Percentiles rank a stretch among this genome's conserved stretches.
phyloP scores from a whole-genome alignment of 1,140 invertebrate genomes.

The Hyles vespertilio region DNA sequence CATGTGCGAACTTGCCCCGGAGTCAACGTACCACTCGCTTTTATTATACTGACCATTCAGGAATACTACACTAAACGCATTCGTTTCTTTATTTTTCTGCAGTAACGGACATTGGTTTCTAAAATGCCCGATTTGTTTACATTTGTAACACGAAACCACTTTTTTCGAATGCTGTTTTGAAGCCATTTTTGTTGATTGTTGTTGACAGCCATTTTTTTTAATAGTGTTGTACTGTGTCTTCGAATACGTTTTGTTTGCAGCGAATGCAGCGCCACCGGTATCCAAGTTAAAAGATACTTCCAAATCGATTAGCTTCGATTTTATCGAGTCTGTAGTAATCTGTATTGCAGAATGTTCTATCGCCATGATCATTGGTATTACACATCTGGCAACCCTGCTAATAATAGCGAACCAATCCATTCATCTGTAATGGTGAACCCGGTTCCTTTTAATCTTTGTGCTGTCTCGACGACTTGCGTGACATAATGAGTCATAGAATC shows the following conservation, averaged over 20 bases:
- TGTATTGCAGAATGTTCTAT: constrained; percentile 2
- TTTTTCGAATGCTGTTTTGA: background rate
- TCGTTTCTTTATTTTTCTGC: background rate
- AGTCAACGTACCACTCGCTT: constrained; percentile 1
- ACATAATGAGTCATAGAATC: constrained; percentile 22
- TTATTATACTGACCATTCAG: too few species aligned
- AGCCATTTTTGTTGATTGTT: too few species aligned
- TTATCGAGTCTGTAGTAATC: constrained; percentile 2
- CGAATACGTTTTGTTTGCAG: too few species aligned
- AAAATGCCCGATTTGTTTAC: constrained; percentile 20
- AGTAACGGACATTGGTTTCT: constrained; percentile 9
- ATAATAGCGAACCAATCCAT: constrained; percentile 40
- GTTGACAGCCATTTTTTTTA: too few species aligned
- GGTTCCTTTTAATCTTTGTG: constrained; percentile 26
- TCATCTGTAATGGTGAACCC: constrained; percentile 27
- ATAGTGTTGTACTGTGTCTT: too few species aligned
- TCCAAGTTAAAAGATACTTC: background rate
- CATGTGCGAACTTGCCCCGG: background rate
- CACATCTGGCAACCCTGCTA: constrained; percentile 41
- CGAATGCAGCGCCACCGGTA: background rate
- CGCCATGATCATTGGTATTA: constrained; percentile 41
- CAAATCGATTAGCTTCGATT: constrained; percentile 33
- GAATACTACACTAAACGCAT: too few species aligned
- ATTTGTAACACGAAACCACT: constrained; percentile 15
- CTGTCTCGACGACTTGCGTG: constrained; percentile 21